Evolutionary conservation across 2,797 vertebrate genomes (phyloP).

Genomic region (Macrochelys suwanniensis): DNA sequence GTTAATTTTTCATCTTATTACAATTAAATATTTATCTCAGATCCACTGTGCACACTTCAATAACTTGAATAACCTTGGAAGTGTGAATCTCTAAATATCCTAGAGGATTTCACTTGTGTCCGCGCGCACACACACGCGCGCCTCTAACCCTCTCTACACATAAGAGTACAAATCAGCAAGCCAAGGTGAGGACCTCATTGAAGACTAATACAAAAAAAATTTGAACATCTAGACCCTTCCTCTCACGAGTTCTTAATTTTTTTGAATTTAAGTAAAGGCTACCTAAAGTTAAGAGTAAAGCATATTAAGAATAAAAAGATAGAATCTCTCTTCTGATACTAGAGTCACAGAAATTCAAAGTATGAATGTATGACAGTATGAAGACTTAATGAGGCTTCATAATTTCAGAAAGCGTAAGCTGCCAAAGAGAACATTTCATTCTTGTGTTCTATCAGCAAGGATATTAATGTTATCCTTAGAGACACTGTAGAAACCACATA

Average conservation of each 20-base stretch:
- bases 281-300: not conserved
- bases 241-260: not conserved
- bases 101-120: not conserved
- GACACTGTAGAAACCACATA: not conserved
- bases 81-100: not conserved
- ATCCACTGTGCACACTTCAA: not conserved
- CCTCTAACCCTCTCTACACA: not conserved
- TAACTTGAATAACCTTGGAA: not conserved
- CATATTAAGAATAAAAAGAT: not conserved
- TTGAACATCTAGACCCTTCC: not conserved
- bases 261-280: not conserved
- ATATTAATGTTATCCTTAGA: not conserved
- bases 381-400: not conserved
- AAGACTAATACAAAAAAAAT: not conserved
- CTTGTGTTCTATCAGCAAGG: not conserved
- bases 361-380: not conserved
- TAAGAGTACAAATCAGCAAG: not conserved
- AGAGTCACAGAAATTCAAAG: not conserved
- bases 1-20: not conserved
- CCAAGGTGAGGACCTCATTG: rapidly evolving
- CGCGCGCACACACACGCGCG: not conserved
- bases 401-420: not conserved
- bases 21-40: not conserved
- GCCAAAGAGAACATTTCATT: too few species aligned
- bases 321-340: not conserved